Evolutionary conservation across 2,113 vertebrate genomes (phyloP), one percentile per base, ranked within the genome.

Genomic region (Turnix velox): DNA sequence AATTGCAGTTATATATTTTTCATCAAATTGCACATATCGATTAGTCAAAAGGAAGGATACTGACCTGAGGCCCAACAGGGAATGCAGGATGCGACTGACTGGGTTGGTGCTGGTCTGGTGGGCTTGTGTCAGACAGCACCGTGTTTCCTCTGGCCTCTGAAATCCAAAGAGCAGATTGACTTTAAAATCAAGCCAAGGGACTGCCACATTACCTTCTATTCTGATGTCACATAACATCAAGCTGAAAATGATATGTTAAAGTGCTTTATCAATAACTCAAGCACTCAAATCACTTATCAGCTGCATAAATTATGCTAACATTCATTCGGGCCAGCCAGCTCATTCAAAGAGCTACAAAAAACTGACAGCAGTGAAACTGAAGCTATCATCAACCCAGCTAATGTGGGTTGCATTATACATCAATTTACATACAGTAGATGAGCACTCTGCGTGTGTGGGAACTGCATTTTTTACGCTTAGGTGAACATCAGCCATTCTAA

Each of bases 41-140:
- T 80, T 75, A 73, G 71, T 40, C 14, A 17, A 68, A 95, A 65
- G 35, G 43, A 93, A 86, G 92, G 63, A 86, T 93, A 98, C 98
- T 97, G 80, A 99, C 99, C 99, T 99, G 99, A 93, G 98, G 98
- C 90, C 98, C 99, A 93, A 99, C 97, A 6, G 98, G 97, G 94
- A 98, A 99, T 0, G 98, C 91, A 30, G 98, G 98, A 86, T 99
- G 99, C 55, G 98, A 96, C 96, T 99, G 99, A 87, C 97, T 97
- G 80, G 98, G 96, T 40, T 98, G 98, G 94, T 98, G 98, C 92
- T 98, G 99, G 81, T 99, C 99, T 75, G 98, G 97, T 59, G 98
- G 98, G 96, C 98, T 98, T 16, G 98, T 91, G 71, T 99, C 98
- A 77, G 98, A 98, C 79, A 97, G 81, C 52, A 82, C 77, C 4